These are phyloP conservation scores for Phenganax subtilis DNA, from an alignment of 92 coral and sea anemone genomes.

Conservation along the genomic window DNA sequence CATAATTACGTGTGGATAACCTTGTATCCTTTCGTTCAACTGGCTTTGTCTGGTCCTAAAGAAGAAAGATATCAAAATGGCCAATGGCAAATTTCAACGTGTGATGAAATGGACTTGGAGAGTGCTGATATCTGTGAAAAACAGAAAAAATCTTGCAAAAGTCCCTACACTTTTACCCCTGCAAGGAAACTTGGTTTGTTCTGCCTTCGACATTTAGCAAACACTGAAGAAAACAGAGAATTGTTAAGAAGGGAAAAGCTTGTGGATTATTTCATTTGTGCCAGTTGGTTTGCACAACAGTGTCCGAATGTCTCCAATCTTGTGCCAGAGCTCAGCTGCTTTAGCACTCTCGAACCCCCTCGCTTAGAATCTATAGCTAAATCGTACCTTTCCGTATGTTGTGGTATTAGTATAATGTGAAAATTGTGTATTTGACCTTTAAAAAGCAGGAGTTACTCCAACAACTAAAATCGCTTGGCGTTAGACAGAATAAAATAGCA, in stretches of 20 bases:
- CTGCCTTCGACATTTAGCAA: conserved; percentile 52
- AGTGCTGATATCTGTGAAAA: neutral
- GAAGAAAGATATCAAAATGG: neutral
- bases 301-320: neutral
- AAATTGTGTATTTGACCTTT: neutral
- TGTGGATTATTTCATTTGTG: conserved; percentile 56
- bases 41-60: conserved; percentile 60
- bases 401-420: conserved; percentile 15
- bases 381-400: conserved; percentile 30
- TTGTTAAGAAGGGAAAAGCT: conserved; percentile 52
- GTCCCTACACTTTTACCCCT: conserved; percentile 60
- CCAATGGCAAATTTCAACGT: neutral
- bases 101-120: neutral
- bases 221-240: conserved; percentile 46
- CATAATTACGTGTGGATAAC: conserved; percentile 79
- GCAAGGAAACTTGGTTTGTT: conserved; percentile 69
- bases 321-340: conserved; percentile 4
- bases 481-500: too few species aligned
- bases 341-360: conserved; percentile 12
- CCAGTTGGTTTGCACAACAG: conserved; percentile 52
- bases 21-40: conserved; percentile 66
- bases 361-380: conserved; percentile 23
- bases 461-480: too few species aligned
- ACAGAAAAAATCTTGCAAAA: neutral
- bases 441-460: too few species aligned